phyloP scores from a whole-genome alignment of 1,140 invertebrate genomes.

The Papilio glaucus region DNA sequence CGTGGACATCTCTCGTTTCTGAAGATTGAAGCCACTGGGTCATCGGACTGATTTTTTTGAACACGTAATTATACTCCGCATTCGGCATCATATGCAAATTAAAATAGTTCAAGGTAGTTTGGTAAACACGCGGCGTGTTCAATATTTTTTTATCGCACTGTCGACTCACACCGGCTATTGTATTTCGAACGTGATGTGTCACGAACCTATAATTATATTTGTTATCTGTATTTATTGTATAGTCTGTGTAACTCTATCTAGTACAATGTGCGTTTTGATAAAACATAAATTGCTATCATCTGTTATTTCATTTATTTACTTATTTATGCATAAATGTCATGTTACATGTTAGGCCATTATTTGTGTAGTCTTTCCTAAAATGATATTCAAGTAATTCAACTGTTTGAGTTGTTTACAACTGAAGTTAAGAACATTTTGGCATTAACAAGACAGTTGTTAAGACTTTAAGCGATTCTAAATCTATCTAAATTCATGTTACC shows the following conservation, averaged over 20 bases:
- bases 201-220: constrained; percentile 14
- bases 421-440: no score
- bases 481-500: no score
- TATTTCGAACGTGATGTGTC: constrained; percentile 5
- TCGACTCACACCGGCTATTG: background rate
- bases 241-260: background rate
- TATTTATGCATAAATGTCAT: background rate
- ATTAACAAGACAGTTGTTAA: no score
- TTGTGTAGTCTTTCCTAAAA: background rate
- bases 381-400: background rate
- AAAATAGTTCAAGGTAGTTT: constrained; percentile 6
- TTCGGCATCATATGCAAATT: background rate
- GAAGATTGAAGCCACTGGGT: no score
- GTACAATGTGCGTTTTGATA: constrained; percentile 2
- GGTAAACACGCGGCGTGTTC: background rate
- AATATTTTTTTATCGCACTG: background rate
- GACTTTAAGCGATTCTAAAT: no score
- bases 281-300: background rate
- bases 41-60: background rate
- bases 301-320: background rate
- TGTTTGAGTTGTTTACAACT: background rate
- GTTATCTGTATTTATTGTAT: constrained; percentile 17
- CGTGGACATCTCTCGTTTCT: no score
- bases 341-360: background rate
- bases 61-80: background rate